Evolutionary conservation across 1,140 invertebrate genomes (phyloP), one percentile per base, ranked within the genome.

Genomic region (Anastatus disparis): DNA sequence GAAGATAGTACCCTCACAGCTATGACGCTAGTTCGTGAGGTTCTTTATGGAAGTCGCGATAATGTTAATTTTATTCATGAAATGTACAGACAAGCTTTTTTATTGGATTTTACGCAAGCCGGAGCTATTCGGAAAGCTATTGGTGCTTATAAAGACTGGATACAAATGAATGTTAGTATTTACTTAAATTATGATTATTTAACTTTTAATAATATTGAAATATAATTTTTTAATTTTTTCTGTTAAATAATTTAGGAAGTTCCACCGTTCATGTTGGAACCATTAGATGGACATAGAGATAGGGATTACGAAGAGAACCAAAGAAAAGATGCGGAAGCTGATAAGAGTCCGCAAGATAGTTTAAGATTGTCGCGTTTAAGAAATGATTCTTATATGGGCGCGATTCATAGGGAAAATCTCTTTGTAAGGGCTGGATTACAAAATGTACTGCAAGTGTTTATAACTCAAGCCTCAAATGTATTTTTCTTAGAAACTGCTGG

Each of bases 1-100:
- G 84, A 85, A 65, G 83, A 84, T 29, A 84, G 75, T 69, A 69
- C 79, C 2, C 72, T 82, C 26, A 78, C 79, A 9, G 83, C 84
- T 53, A 82, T 88, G 52, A 80, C 84, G 24, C 85, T 97, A 58
- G 95, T 97, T 0, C 89, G 93, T 29, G 92, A 95, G 75, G 95
- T 98, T 7, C 88, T 99, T 7, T 97, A 95, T 80, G 92, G 94
- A 29, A 92, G 89, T 56, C 88, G 96, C 52, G 94, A 96, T 71
- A 97, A 99, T 82, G 92, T 99, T 3, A 96, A 98, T 86, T 95
- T 99, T 83, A 91, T 97, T 35, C 94, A 98, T 79, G 97, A 98
- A 86, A 88, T 98, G 29, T 95, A 98, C 77, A 89, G 96, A 58
- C 96, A 98, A 85, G 95, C 96, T 20, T 95, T 98, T 84, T 87